Base-by-base conservation (phyloP, 2,113 vertebrate genomes). In the Camelus dromedarius region DNA sequence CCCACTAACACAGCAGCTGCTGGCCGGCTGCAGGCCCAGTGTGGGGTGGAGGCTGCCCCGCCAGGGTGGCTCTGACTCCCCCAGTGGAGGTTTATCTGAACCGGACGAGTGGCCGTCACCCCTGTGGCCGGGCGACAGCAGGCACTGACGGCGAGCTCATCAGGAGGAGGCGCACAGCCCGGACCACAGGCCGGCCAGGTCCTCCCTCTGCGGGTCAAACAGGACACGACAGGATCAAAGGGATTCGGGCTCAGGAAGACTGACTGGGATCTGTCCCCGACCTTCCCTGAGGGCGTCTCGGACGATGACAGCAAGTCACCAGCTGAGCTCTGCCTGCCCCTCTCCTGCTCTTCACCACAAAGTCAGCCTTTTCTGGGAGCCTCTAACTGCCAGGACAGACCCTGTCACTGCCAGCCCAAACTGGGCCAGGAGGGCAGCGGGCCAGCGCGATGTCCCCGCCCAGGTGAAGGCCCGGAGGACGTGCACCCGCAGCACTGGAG, bases 401-500 rank as follows among this genome's bases (percentile, higher is more conserved):
- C 26, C 52, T 13, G 2, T 7, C 67, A 24, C 35, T 15, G 4
- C 26, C 38, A 18, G 35, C 20, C 13, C 60, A n/a, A n/a, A 5
- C 11, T 32, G 32, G 18, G 16, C 32, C 72, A 14, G 6, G 3
- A 52, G 30, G 42, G 13, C 50, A 22, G 12, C 5, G 30, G 38
- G 24, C 38, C 54, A 58, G 3, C 0, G 1, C 3, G 38, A 10
- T 3, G 15, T 6, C 50, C n/a, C 50, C n/a, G 9, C 10, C 4
- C 18, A 13, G 22, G 38, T 9, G 38, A 48, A 8, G 8, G 15
- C n/a, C 6, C 4, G 13, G 64, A 20, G 6, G 22, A 3, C 3
- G 0, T 5, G 26, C 54, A 70, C 15, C 3, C 5, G 7, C 19
- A 20, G 54, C 19, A 10, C 18, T 5, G 24, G 1, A 15, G 0